Evolutionary conservation across 2,113 vertebrate species (phyloP).

Genomic region (Rhineura floridana): DNA sequence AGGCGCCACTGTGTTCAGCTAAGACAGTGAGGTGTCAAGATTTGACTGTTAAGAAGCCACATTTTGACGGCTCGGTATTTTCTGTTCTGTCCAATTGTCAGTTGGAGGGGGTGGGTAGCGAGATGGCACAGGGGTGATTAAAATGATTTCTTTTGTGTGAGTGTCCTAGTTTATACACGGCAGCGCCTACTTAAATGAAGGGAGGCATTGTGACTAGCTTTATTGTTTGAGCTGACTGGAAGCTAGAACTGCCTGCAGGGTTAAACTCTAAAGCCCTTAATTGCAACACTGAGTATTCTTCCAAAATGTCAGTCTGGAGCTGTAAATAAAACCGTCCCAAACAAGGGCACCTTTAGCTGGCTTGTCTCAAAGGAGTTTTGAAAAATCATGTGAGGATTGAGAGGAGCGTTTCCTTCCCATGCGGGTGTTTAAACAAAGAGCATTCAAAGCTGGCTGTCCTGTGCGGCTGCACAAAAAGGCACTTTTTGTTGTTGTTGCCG

Average conservation of each 20-base stretch:
- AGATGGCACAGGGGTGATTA: not conserved
- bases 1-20: too few relatives aligned
- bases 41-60: not conserved
- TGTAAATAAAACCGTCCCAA: slow-evolving; percentile 32
- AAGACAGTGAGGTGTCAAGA: not conserved
- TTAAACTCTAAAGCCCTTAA: not conserved
- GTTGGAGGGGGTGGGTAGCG: accelerated
- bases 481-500: not conserved
- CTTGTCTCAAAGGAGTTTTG: not conserved
- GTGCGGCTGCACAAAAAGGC: not conserved
- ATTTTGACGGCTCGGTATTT: not conserved
- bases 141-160: not conserved
- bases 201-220: not conserved
- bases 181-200: accelerated
- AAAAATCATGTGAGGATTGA: not conserved
- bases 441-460: not conserved
- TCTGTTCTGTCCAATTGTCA: not conserved
- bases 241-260: accelerated
- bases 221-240: not conserved
- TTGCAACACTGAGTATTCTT: slow-evolving; percentile 1
- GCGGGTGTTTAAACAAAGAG: not conserved
- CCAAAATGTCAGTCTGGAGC: not conserved
- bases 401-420: not conserved
- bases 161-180: not conserved
- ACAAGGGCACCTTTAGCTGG: not conserved